phyloP scores from a whole-genome alignment of 2,888 invertebrate genomes.

The Trissolcus brochymenae region DNA sequence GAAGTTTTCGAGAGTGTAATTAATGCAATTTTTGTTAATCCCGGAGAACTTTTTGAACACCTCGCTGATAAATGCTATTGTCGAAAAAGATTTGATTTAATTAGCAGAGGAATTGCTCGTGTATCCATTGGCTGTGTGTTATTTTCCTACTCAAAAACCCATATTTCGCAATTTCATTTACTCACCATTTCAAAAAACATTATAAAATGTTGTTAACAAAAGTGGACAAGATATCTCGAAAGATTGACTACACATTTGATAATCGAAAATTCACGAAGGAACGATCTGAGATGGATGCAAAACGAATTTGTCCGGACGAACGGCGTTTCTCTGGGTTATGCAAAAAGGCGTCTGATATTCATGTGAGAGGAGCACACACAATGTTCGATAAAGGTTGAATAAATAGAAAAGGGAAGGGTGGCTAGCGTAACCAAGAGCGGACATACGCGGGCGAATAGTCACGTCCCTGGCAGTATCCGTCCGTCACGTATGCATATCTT shows the following conservation, averaged over 20 bases:
- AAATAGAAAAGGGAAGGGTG: constrained; percentile 52
- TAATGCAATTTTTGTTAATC: constrained; percentile 28
- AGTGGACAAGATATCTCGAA: no score
- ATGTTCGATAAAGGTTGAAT: constrained; percentile 53
- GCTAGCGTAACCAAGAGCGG: constrained; percentile 47
- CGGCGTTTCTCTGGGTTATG: constrained; percentile 3
- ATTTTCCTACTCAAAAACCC: no score
- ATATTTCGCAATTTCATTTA: no score
- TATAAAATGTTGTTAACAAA: no score
- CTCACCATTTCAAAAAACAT: no score
- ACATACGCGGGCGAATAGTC: constrained; percentile 61
- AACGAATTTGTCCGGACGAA: constrained; percentile 16
- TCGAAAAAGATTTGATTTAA: not conserved
- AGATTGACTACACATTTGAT: not conserved
- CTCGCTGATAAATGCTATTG: constrained; percentile 7
- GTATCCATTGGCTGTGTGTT: no score
- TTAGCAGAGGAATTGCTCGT: no score
- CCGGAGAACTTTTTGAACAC: constrained; percentile 11
- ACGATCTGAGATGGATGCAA: not conserved
- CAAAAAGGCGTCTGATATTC: constrained; percentile 30
- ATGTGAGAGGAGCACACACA: constrained; percentile 16
- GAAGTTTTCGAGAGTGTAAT: constrained; percentile 12
- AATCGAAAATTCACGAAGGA: no score
- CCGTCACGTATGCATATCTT: constrained; percentile 77
- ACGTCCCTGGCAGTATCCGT: constrained; percentile 65